Percentiles rank a stretch among this genome's conserved stretches.
phyloP scores from a whole-genome alignment of 2,888 invertebrate species.

The Quadroppia sp. region DNA sequence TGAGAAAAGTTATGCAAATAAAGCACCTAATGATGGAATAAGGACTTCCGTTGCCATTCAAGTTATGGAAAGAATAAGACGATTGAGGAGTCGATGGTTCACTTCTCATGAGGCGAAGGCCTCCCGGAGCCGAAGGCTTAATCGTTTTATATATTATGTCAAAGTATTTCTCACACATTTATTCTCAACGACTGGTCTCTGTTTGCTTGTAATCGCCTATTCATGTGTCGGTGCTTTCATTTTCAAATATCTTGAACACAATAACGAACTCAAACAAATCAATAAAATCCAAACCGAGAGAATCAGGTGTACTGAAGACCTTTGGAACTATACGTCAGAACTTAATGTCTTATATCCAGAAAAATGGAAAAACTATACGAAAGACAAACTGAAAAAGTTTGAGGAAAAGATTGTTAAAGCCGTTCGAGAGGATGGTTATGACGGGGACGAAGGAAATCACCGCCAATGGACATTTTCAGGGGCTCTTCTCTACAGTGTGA shows the following conservation, averaged over 20 bases:
- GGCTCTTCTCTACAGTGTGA: conserved; percentile 76
- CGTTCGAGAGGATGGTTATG: conserved; percentile 58
- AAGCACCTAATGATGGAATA: not conserved
- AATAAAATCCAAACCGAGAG: conserved; percentile 43
- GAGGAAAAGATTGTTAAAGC: conserved; percentile 74
- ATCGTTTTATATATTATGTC: conserved; percentile 41
- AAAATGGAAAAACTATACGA: too few relatives aligned
- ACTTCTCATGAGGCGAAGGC: not conserved
- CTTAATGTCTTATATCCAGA: conserved; percentile 76
- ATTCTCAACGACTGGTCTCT: conserved; percentile 55
- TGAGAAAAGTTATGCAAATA: not conserved
- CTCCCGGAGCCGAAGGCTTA: not conserved
- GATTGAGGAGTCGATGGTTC: conserved; percentile 12
- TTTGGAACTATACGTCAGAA: conserved; percentile 83
- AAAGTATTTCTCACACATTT: conserved; percentile 52
- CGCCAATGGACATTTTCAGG: conserved; percentile 82
- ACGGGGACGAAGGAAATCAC: conserved; percentile 55
- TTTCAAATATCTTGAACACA: conserved; percentile 53
- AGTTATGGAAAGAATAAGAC: not conserved
- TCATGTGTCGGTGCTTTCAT: conserved; percentile 54
- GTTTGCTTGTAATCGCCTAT: conserved; percentile 55
- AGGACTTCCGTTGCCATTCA: not conserved
- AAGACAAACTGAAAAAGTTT: too few relatives aligned
- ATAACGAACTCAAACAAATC: conserved; percentile 48
- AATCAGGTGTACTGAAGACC: conserved; percentile 44